These are phyloP conservation scores for Cephus pulcher DNA, from an alignment of 2,888 invertebrate genomes.

Conservation along the genomic window DNA sequence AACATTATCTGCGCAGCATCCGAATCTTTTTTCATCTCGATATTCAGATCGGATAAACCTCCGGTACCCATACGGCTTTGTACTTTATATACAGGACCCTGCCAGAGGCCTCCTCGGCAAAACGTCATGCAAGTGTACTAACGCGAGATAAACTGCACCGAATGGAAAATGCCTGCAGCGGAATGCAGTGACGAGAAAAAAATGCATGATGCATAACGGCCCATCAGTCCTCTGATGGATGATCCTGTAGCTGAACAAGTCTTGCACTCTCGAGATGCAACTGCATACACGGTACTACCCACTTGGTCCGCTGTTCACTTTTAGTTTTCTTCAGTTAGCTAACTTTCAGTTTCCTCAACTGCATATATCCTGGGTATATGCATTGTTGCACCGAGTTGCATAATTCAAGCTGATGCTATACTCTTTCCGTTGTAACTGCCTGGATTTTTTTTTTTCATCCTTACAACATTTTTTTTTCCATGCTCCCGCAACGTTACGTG, in stretches of 20 bases:
- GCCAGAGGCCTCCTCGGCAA: background rate
- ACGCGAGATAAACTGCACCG: constrained; percentile 33
- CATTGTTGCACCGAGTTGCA: background rate
- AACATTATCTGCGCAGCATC: background rate
- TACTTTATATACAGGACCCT: background rate
- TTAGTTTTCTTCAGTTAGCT: background rate
- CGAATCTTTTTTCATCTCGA: background rate
- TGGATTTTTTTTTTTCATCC: background rate
- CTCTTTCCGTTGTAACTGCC: background rate
- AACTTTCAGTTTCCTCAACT: background rate
- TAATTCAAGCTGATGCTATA: background rate
- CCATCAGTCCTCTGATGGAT: constrained; percentile 38
- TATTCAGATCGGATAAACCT: background rate
- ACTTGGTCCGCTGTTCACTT: background rate
- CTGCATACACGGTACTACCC: background rate
- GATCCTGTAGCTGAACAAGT: constrained; percentile 9
- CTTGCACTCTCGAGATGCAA: background rate
- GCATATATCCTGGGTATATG: background rate
- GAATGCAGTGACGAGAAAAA: constrained; percentile 29
- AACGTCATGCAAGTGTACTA: background rate
- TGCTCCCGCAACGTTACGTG: background rate
- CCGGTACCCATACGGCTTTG: background rate
- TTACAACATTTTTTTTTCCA: no score
- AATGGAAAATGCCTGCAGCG: constrained; percentile 21
- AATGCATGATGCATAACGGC: constrained; percentile 39